Evolutionary conservation across 2,888 invertebrate species (phyloP), one percentile per base, ranked within the genome.

Genomic region (Drosophila prostipennis): DNA sequence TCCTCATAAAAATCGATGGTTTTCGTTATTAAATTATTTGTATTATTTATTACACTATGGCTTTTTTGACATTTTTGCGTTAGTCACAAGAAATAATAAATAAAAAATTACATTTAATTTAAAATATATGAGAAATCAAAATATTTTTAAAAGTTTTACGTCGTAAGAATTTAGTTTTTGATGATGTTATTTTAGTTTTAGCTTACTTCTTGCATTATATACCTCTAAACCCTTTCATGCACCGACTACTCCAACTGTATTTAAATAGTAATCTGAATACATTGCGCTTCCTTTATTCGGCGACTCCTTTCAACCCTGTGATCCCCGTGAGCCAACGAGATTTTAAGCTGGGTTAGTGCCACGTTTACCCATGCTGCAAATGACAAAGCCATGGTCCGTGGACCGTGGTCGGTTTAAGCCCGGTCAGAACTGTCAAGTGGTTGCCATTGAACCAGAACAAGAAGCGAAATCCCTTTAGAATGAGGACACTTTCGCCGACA

Each of bases 371-470:
- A 40, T 63, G 34, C 69, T 68, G 55, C 55, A 68, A 68, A 46
- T 39, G 69, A 68, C 64, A 65, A 55, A 65, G 37, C 55, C 68
- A 37, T 42, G 23, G 42, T 7, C 36, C 16, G 34, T 54, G 45
- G 56, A 37, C 45, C 23, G 34, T 36, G 36, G 37, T 36, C 46
- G 23, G n/a, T 46, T 69, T 32, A 55, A 56, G 56, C 23, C 43
- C 51, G 29, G 11, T 13, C 29, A 36, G 63, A 29, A n/a, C 45
- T 63, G 61, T 67, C 64, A 64, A 70, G 80, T 71, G 80, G 55
- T 40, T 64, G 52, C 52, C 68, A 63, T 55, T 80, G 52, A 72
- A 72, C 53, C 58, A 54, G 16, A 65, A 61, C 49, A 58, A 57
- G 43, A 29, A 45, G 36, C 39, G 11, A 43, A 49, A 48, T 46